Evolutionary conservation across 35 echinoderm and acorn worm species (phyloP).

Genomic region (Patiria miniata): DNA sequence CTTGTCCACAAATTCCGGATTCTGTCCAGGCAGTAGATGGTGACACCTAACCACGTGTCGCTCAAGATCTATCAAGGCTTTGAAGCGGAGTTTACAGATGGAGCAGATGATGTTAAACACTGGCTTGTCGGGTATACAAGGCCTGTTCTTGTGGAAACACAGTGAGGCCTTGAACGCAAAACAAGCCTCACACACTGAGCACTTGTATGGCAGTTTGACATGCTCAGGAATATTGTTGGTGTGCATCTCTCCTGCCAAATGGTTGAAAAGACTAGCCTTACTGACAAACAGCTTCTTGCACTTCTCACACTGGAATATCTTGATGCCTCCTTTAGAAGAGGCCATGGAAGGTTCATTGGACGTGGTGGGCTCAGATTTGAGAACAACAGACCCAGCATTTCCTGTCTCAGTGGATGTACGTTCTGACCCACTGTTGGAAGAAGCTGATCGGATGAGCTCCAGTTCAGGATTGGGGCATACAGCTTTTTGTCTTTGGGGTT

Average conservation of each 20-base stretch:
- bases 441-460: neutral
- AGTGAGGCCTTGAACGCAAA: constrained; percentile 43
- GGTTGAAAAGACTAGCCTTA: constrained; percentile 33
- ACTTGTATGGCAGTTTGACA: neutral
- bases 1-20: neutral
- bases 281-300: constrained; percentile 41
- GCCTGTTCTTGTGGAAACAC: neutral
- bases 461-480: constrained; percentile 1
- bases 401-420: neutral
- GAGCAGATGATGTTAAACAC: constrained; percentile 23
- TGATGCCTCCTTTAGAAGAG: neutral
- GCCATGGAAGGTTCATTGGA: too few relatives aligned
- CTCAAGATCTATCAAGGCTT: constrained; percentile 18
- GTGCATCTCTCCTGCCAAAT: constrained; percentile 41
- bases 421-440: neutral
- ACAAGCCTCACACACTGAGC: neutral
- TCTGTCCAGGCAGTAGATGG: neutral
- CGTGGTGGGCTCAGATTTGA: neutral
- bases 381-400: neutral
- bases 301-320: constrained; percentile 44
- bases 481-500: neutral
- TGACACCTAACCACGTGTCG: constrained; percentile 3
- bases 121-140: neutral
- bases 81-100: constrained; percentile 38
- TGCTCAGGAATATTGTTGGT: constrained; percentile 18